Percentiles rank a stretch among this genome's conserved stretches.
phyloP scores from a whole-genome alignment of 2,113 vertebrate species.

The Scopus umbretta region DNA sequence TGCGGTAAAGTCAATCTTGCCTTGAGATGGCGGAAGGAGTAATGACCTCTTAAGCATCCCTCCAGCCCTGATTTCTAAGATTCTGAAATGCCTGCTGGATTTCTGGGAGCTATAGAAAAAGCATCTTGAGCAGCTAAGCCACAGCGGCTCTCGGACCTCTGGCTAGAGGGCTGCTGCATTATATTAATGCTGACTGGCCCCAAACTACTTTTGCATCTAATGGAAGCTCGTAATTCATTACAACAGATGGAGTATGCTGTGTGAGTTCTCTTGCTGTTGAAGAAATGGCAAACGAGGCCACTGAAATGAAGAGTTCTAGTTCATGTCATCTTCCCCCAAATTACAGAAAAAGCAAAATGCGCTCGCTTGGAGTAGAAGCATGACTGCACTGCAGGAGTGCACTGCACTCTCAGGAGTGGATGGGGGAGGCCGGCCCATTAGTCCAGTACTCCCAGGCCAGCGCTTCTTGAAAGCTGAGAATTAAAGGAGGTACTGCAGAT shows the following conservation, averaged over 20 bases:
- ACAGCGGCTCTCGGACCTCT: not conserved
- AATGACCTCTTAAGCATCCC: not conserved
- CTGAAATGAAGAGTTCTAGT: not conserved
- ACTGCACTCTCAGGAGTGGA: not conserved
- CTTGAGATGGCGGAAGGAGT: not conserved
- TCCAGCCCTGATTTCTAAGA: not conserved
- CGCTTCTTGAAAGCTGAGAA: not conserved
- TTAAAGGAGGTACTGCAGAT: not conserved
- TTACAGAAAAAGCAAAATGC: not conserved
- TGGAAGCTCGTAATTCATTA: not conserved
- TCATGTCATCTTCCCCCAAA: not conserved
- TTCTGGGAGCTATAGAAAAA: not conserved
- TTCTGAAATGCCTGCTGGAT: not conserved
- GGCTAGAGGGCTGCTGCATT: not conserved
- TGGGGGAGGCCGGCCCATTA: not conserved
- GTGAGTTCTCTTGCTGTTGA: not conserved
- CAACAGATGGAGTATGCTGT: not conserved
- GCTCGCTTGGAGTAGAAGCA: fast-evolving
- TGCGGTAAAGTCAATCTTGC: not conserved
- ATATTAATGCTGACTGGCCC: not conserved
- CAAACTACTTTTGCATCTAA: not conserved
- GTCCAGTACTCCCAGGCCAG: not conserved
- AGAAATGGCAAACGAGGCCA: not conserved
- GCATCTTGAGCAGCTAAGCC: not conserved
- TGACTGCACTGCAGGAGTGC: not conserved